phyloP scores from a whole-genome alignment of 2,888 invertebrate species.

The Phaedon cochleariae region DNA sequence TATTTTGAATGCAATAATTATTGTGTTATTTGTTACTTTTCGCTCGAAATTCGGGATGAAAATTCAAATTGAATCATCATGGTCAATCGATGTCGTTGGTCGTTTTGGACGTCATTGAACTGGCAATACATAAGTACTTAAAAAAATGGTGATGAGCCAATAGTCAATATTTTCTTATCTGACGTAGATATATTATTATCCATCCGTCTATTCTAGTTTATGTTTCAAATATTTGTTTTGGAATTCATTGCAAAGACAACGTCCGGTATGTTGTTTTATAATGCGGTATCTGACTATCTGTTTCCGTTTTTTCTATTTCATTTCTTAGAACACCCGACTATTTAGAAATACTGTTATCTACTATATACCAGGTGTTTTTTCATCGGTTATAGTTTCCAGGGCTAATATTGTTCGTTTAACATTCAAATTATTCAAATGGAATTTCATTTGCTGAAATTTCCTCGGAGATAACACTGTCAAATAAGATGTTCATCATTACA shows the following conservation, averaged over 20 bases:
- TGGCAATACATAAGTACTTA: background rate
- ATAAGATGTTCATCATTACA: too few species aligned
- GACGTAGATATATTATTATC: background rate
- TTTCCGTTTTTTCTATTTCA: conserved; percentile 14
- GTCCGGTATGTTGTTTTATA: conserved; percentile 33
- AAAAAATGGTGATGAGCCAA: background rate
- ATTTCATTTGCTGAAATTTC: too few species aligned
- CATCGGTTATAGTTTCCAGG: too few species aligned
- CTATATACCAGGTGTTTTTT: background rate
- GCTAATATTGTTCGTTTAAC: too few species aligned
- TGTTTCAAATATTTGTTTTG: conserved; percentile 48
- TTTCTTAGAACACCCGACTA: background rate
- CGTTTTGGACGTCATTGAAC: background rate
- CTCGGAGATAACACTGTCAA: too few species aligned
- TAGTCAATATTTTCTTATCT: background rate
- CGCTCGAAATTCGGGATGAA: too few species aligned
- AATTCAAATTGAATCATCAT: too few species aligned
- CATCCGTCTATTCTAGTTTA: conserved; percentile 45
- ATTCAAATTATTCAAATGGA: too few species aligned
- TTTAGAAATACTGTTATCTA: background rate
- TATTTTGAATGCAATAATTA: too few species aligned
- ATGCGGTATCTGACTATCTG: conserved; percentile 39
- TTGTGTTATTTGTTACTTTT: too few species aligned
- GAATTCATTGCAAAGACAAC: conserved; percentile 36
- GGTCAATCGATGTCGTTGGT: background rate